A percentile compares a stretch with the other conserved stretches of the same genome.
These are phyloP conservation scores for Cydia amplana DNA, from an alignment of 1,140 invertebrate species.

Conservation along the genomic window DNA sequence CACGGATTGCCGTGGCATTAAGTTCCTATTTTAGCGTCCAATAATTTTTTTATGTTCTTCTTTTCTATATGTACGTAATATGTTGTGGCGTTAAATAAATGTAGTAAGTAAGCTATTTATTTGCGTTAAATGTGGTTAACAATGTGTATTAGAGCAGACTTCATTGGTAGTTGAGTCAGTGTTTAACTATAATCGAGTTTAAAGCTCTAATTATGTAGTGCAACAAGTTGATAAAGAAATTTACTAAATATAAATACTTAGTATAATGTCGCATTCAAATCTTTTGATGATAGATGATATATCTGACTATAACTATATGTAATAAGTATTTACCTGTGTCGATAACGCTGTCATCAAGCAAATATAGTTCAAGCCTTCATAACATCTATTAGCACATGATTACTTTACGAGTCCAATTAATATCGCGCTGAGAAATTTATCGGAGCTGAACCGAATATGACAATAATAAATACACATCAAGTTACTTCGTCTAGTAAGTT, in stretches of 20 bases:
- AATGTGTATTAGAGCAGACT: too few species aligned
- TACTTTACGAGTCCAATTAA: background rate
- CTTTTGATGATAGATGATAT: too few species aligned
- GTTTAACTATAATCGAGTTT: background rate
- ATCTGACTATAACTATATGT: too few species aligned
- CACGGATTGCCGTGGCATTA: too few species aligned
- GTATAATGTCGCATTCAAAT: too few species aligned
- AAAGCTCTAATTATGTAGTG: background rate
- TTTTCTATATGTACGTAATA: too few species aligned
- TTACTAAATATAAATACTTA: background rate
- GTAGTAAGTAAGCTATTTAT: too few species aligned
- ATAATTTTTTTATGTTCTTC: too few species aligned
- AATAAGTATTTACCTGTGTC: background rate
- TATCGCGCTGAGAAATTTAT: constrained; percentile 14
- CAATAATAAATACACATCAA: constrained; percentile 18
- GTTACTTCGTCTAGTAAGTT: constrained; percentile 3
- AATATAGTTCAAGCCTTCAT: background rate
- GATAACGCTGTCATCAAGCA: background rate
- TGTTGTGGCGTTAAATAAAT: too few species aligned
- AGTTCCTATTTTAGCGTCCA: too few species aligned
- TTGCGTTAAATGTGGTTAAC: too few species aligned
- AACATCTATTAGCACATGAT: background rate
- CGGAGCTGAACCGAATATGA: constrained; percentile 16
- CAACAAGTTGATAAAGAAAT: background rate
- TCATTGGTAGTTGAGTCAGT: background rate